phyloP scores from a whole-genome alignment of 35 echinoderm and acorn worm genomes.

The Eucidaris tribuloides region DNA sequence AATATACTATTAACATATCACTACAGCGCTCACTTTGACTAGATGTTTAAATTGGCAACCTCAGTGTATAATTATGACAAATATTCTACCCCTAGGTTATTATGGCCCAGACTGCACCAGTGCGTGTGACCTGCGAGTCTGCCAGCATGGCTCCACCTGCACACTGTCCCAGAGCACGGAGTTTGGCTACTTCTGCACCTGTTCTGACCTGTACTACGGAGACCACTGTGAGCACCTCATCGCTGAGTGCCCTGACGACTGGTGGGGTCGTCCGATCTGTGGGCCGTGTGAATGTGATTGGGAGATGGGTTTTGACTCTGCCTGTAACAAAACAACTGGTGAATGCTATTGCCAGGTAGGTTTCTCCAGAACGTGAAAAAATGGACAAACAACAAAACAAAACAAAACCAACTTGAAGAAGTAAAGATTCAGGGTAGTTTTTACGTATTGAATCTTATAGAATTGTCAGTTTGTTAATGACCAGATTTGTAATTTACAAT shows the following conservation, averaged over 20 bases:
- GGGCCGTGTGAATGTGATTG: constrained; percentile 95
- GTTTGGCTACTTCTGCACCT: constrained; percentile 71
- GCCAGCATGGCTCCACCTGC: constrained; percentile 73
- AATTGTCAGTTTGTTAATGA: no score
- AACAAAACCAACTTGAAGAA: no score
- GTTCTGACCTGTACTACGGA: constrained; percentile 81
- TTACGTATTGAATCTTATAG: no score
- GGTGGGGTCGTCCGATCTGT: constrained; percentile 91
- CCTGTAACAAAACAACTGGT: constrained; percentile 93
- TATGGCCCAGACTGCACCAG: constrained; percentile 66
- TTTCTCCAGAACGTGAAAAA: no score
- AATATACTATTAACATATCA: no score
- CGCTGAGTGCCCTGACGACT: constrained; percentile 62
- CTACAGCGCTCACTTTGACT: no score
- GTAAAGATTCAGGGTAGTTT: no score
- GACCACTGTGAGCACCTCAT: constrained; percentile 80
- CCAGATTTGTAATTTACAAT: no score
- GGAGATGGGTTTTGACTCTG: constrained; percentile 64
- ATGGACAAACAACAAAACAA: no score
- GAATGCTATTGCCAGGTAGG: constrained; percentile 90
- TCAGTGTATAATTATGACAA: no score
- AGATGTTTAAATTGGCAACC: no score
- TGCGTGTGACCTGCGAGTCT: constrained; percentile 77
- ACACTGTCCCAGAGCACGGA: background rate
- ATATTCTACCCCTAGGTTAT: constrained; percentile 72